Percentiles rank a stretch among this genome's conserved stretches.
Conservation (phyloP, 2,888 invertebrate species). For the Marasmarcha lunaedactyla region DNA sequence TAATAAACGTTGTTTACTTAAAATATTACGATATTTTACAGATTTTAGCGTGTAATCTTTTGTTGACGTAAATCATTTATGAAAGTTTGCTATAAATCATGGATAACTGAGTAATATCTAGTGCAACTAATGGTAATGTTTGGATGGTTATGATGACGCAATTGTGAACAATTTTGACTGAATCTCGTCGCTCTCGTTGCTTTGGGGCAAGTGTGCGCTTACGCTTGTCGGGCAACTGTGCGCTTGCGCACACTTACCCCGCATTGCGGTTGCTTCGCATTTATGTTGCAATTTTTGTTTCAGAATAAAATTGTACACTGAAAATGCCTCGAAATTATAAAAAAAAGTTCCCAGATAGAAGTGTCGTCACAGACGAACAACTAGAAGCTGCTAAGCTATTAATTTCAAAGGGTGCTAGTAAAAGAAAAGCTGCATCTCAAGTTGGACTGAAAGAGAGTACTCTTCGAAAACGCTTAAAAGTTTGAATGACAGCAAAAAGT, state of each 20-base stretch:
- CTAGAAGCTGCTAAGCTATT: slow-evolving; percentile 12
- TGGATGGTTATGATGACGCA: neutral
- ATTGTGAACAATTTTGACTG: neutral
- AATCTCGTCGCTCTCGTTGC: slow-evolving; percentile 2
- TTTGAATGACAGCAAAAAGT: slow-evolving; percentile 7
- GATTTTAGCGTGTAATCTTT: neutral
- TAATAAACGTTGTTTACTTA: neutral
- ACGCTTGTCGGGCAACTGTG: slow-evolving; percentile 6
- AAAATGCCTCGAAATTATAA: slow-evolving; percentile 13
- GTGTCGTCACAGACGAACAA: slow-evolving; percentile 10
- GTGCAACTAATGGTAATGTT: neutral
- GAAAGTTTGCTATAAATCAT: neutral
- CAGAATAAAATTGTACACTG: slow-evolving; percentile 5
- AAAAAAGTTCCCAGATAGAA: slow-evolving; percentile 10
- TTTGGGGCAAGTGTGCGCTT: slow-evolving; percentile 10
- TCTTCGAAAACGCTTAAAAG: slow-evolving; percentile 16
- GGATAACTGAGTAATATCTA: neutral
- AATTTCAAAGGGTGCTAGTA: slow-evolving; percentile 14
- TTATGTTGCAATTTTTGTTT: slow-evolving; percentile 9
- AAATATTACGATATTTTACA: neutral
- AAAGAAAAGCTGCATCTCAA: slow-evolving; percentile 11
- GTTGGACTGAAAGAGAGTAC: slow-evolving; percentile 13
- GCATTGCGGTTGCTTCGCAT: neutral
- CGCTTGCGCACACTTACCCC: slow-evolving; percentile 12
- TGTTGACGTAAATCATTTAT: neutral